Base-by-base conservation (phyloP, 2,797 vertebrate species). In the Notoglanidium macrostoma region DNA sequence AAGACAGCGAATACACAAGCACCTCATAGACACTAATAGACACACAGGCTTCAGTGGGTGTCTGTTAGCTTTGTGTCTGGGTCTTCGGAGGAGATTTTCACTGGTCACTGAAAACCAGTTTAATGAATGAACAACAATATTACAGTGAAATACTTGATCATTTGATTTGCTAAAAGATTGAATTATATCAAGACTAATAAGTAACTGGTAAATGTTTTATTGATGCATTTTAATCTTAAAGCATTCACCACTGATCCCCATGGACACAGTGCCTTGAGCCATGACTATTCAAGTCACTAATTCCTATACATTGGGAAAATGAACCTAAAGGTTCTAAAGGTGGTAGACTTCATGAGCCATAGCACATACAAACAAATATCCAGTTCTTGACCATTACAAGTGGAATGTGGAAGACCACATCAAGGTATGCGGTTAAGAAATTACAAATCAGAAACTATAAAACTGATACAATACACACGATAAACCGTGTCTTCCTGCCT, bases 351-450 rank as follows among this genome's bases (percentile, higher is more conserved):
- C 46, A 19, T 40, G 12, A 59, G 49, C 78, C 49, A 59, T 55
- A 14, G 54, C 26, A 74, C 49, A 23, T 65, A 67, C 73, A 84
- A 32, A 73, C 74, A 70, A 32, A 87, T 54, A 11, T 61, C 46
- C 32, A 70, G 78, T 84, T 78, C 65, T 74, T 57, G 67, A 57
- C 77, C 80, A 84, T 46, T 65, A 72, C 67, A 79, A 65, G 68
- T 40, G 11, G 59, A 70, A 59, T 12, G 12, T 51, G 40, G 40
- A 59, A 15, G 26, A 83, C 32, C 40, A 68, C 67, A 54, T 70
- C 51, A 59, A 14, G 10, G 29, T 61, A 14, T 11, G 12, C 11
- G 63, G 15, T 61, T 63, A 87, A 44, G 19, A 14, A 67, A n/a
- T 68, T 44, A 76, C 9, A 35, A 70, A 54, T 8, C 19, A 76